Conservation (phyloP, 2,888 invertebrate genomes). For the Eugnorisma glareosa region DNA sequence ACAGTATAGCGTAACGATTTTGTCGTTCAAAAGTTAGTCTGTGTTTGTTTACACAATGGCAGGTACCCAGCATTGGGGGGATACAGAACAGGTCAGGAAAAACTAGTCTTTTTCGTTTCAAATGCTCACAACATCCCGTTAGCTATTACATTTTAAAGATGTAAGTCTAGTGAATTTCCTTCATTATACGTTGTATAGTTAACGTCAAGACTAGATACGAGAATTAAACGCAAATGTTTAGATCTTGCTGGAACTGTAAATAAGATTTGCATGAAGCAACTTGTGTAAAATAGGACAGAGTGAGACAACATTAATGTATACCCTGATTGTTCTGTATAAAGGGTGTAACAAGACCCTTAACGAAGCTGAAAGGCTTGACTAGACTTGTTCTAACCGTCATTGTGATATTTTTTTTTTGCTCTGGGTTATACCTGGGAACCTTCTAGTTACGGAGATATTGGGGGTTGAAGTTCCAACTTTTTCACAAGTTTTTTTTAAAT, state of each 20-base stretch:
- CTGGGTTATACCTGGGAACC: too few relatives aligned
- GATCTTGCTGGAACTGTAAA: constrained; percentile 21
- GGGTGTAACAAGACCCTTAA: too few relatives aligned
- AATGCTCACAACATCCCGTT: background rate
- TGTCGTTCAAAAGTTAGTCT: background rate
- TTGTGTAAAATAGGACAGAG: constrained; percentile 20
- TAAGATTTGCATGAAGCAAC: constrained; percentile 21
- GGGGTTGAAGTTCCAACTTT: too few relatives aligned
- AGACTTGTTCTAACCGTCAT: too few relatives aligned
- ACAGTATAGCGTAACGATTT: background rate
- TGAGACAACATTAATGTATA: constrained; percentile 7
- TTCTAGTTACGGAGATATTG: too few relatives aligned
- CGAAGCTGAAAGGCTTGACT: too few relatives aligned
- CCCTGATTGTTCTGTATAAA: background rate
- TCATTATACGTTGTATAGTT: background rate
- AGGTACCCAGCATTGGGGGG: too few relatives aligned
- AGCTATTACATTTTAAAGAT: background rate
- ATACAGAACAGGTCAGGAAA: too few relatives aligned
- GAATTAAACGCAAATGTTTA: constrained; percentile 47
- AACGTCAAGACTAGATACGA: constrained; percentile 9
- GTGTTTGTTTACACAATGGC: too few relatives aligned
- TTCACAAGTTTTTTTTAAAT: too few relatives aligned
- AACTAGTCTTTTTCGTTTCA: background rate
- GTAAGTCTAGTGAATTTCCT: background rate
- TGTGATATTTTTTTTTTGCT: too few relatives aligned